Evolutionary conservation across 2,113 vertebrate genomes (phyloP), one percentile per base, ranked within the genome.

Genomic region (Reinhardtius hippoglossoides): DNA sequence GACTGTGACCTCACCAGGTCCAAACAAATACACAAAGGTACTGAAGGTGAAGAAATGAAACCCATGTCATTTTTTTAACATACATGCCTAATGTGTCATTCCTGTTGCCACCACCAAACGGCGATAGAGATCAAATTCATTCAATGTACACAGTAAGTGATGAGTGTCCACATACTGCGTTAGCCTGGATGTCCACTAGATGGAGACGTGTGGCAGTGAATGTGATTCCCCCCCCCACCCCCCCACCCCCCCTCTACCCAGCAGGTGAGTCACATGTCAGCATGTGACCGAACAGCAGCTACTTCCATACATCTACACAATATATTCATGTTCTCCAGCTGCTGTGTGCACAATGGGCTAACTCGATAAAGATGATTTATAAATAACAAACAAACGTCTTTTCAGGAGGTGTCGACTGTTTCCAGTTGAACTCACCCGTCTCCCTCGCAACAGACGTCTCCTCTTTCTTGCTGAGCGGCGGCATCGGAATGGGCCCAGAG

Each of bases 401-500:
- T 31, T 31, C 31, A 31, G 31, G 31, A 31, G 5, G 31, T 31
- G 10, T 14, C 15, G 35, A 24, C n/a, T 56, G n/a, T 23, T 55
- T 55, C n/a, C 9, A 14, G 3, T n/a, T 67, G 13, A 67, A 75
- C 84, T 92, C 84, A 94, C 93, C 91, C 27, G 74, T 83, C 54
- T 67, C 80, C 77, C 58, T 83, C 14, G 42, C 10, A 4, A 50
- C 0, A 1, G 66, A 31, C 6, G 67, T 56, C 6, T 86, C 69
- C 7, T 52, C 71, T n/a, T 57, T 86, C 44, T 21, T 78, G 6
- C 21, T 82, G 35, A 94, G 65, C 0, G 94, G 94, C 0, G 94
- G 94, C 75, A 82, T 88, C 35, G 84, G 92, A 24, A 95, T 92
- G 3, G 94, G 94, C 2, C 75, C 75, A 15, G 89, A 86, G 6